Conservation (phyloP, 2,797 vertebrate genomes). For the Neopelma chrysocephalum region DNA sequence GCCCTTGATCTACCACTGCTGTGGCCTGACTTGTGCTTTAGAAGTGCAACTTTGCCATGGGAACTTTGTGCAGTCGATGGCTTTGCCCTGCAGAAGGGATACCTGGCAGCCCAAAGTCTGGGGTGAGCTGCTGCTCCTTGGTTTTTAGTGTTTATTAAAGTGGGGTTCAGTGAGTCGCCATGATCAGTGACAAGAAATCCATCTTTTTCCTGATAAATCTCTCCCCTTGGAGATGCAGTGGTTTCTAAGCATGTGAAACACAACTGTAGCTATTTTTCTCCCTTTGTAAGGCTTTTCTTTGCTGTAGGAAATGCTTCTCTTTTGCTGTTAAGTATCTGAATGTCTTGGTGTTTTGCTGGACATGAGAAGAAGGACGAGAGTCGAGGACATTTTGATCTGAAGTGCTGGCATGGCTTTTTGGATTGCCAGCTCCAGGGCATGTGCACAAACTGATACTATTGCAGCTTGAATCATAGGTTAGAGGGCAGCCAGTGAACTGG, state of each 20-base stretch:
- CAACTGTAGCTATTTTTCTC: background rate
- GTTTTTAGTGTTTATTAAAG: background rate
- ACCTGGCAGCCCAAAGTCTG: background rate
- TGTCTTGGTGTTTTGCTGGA: background rate
- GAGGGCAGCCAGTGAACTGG: background rate
- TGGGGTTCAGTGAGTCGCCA: rapidly evolving
- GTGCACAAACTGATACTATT: background rate
- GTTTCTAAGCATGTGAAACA: background rate
- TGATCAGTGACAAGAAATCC: background rate
- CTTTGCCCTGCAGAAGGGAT: background rate
- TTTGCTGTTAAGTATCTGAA: background rate
- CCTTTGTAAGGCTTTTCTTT: background rate
- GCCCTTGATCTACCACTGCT: background rate
- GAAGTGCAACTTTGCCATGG: background rate
- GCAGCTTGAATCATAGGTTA: background rate
- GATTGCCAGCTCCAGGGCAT: background rate
- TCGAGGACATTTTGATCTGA: background rate
- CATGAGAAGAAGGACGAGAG: background rate
- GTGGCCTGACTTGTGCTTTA: background rate
- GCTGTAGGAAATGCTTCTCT: background rate
- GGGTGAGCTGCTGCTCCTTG: background rate
- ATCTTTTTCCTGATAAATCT: background rate
- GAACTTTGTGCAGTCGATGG: background rate
- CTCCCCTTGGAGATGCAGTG: background rate
- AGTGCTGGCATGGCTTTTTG: background rate